Conservation (phyloP, 2,113 vertebrate genomes). For the Procavia capensis region DNA sequence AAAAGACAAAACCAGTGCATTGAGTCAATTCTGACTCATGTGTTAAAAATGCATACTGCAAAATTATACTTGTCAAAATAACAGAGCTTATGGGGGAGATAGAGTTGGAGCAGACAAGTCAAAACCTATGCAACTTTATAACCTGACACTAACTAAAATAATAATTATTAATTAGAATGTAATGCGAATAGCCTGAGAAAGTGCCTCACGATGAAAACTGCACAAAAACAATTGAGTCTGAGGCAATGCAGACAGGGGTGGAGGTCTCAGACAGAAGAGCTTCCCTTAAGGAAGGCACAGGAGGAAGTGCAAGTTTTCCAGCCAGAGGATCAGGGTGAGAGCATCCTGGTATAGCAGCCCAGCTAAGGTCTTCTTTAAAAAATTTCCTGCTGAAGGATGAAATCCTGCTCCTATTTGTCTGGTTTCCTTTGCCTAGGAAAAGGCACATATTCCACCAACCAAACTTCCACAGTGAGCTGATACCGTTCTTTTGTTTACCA, state of each 20-base stretch:
- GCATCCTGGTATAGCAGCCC: no score
- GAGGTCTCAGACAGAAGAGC: not conserved
- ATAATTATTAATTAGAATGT: not conserved
- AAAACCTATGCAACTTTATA: slow-evolving; percentile 11
- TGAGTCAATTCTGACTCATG: no score
- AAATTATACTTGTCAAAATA: not conserved
- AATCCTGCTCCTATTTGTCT: not conserved
- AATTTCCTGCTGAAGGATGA: not conserved
- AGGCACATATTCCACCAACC: not conserved
- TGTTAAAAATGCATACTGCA: not conserved
- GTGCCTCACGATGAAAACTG: not conserved
- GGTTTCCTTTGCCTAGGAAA: not conserved
- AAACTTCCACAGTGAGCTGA: not conserved
- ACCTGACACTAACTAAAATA: not conserved
- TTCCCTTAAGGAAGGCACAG: not conserved
- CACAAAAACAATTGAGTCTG: not conserved
- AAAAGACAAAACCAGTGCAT: no score
- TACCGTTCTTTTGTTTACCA: not conserved
- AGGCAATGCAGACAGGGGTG: not conserved
- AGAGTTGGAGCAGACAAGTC: not conserved
- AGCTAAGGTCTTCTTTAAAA: not conserved
- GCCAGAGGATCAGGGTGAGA: not conserved
- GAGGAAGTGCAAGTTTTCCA: not conserved
- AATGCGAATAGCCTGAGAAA: not conserved
- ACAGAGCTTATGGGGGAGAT: not conserved